Evolutionary conservation across 2,888 invertebrate genomes (phyloP).

Genomic region (Noctua comes): DNA sequence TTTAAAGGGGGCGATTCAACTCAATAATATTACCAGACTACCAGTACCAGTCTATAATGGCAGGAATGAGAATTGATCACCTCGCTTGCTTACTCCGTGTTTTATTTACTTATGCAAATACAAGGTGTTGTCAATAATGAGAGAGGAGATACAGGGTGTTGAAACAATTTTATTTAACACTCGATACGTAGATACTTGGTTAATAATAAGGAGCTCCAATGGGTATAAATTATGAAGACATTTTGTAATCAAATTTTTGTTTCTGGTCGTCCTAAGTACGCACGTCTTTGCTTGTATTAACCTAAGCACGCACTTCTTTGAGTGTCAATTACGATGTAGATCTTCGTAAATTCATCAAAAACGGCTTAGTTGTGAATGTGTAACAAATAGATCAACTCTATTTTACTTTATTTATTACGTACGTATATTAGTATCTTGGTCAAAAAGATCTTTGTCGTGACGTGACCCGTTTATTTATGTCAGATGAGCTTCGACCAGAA

Average conservation of each 20-base stretch:
- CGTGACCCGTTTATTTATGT: neutral
- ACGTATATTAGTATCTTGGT: neutral
- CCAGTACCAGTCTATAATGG: neutral
- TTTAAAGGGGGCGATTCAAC: neutral
- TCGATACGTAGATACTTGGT: neutral
- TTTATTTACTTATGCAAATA: constrained; percentile 34
- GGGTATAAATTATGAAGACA: neutral
- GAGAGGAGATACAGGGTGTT: neutral
- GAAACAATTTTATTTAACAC: neutral
- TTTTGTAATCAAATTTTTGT: neutral
- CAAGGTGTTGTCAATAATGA: neutral
- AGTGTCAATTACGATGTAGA: neutral
- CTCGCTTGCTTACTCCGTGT: neutral
- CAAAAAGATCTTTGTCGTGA: neutral
- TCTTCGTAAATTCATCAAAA: no score
- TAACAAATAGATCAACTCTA: neutral
- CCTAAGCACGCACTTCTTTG: neutral
- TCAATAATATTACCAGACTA: neutral
- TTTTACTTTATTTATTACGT: neutral
- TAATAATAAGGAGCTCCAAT: no score
- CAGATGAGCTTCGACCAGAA: neutral
- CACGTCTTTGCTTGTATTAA: neutral
- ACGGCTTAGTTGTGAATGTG: no score
- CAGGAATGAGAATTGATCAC: neutral
- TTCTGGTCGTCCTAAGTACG: no score